Conservation (phyloP, 2,797 vertebrate species). For the Sebastes minor region DNA sequence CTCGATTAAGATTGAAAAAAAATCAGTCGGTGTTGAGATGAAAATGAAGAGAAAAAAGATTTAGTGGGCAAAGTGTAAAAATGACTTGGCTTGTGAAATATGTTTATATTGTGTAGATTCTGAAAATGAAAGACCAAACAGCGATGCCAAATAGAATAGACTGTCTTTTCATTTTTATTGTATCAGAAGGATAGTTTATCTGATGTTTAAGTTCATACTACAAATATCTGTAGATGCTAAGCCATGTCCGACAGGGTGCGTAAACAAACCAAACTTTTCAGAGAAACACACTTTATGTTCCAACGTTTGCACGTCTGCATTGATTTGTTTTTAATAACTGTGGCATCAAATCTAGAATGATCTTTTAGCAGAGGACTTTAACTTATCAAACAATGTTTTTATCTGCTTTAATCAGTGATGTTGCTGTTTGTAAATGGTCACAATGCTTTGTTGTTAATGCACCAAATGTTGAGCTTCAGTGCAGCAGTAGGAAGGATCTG, state of each 20-base stretch:
- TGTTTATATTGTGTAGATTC: conserved; percentile 11
- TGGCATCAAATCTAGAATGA: conserved; percentile 8
- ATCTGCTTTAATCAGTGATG: background rate
- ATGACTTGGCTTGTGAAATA: background rate
- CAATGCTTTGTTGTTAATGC: background rate
- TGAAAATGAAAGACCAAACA: conserved; percentile 11
- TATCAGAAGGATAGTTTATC: conserved; percentile 6
- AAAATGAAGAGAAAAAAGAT: background rate
- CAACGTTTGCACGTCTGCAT: background rate
- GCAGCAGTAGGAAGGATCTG: background rate
- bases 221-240: conserved; percentile 43
- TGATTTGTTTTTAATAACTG: conserved; percentile 29
- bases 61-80: background rate
- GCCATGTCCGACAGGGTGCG: conserved; percentile 45
- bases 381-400: background rate
- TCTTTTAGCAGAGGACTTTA: conserved; percentile 17
- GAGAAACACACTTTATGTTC: conserved; percentile 20
- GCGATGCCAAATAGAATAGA: conserved; percentile 35
- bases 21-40: background rate
- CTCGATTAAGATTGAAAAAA: background rate
- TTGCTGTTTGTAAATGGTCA: conserved; percentile 14
- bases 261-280: conserved; percentile 40
- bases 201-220: conserved; percentile 29
- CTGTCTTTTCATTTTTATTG: background rate
- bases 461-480: background rate